These are phyloP conservation scores for Dromaius novaehollandiae DNA, from an alignment of 2,113 vertebrate genomes.

Conservation along the genomic window DNA sequence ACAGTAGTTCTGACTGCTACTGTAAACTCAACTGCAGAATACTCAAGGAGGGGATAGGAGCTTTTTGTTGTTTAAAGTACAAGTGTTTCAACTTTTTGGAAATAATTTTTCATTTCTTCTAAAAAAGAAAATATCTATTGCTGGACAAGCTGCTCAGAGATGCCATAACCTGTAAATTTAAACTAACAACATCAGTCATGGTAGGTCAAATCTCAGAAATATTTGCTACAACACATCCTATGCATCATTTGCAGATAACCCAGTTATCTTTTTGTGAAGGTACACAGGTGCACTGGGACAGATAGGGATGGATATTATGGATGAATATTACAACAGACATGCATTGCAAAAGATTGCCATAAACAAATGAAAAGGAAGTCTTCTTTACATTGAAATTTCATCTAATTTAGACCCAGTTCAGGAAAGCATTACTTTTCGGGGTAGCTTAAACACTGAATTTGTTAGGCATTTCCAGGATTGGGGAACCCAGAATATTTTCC, in stretches of 20 bases:
- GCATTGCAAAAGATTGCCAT: neutral
- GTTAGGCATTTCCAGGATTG: neutral
- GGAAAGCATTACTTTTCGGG: neutral
- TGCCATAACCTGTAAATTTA: neutral
- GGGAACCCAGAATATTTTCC: neutral
- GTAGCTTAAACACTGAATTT: neutral
- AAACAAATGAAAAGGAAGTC: neutral
- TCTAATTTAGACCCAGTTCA: neutral
- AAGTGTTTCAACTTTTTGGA: neutral
- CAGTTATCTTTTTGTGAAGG: neutral
- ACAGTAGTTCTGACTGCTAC: neutral
- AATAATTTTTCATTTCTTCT: neutral
- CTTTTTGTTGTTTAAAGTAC: neutral
- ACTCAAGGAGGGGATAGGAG: neutral
- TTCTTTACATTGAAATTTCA: neutral
- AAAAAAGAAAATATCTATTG: neutral
- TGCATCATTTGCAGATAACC: neutral
- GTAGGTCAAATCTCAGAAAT: neutral
- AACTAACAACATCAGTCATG: neutral
- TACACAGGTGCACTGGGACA: neutral
- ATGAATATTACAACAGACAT: neutral
- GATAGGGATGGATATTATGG: neutral
- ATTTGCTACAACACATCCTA: neutral
- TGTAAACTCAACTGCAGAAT: neutral
- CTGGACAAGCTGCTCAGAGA: neutral